Evolutionary conservation across 1,140 invertebrate species (phyloP).

Genomic region (Drosophila erecta): DNA sequence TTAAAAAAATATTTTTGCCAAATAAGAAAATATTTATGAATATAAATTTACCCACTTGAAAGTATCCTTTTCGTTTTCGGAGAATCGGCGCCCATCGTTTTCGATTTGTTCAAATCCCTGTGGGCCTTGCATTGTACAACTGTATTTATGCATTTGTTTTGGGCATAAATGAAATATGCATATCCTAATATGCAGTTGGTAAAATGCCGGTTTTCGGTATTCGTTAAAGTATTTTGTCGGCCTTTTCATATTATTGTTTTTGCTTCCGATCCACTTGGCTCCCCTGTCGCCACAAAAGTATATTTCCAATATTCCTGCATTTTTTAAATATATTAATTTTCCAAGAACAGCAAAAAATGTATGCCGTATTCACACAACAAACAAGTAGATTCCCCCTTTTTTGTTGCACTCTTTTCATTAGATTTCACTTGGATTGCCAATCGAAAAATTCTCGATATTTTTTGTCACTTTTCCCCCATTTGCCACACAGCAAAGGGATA

Average conservation of each 20-base stretch:
- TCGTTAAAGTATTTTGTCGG: constrained; percentile 68
- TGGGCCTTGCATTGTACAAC: constrained; percentile 13
- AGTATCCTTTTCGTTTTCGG: not conserved
- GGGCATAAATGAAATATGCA: constrained; percentile 70
- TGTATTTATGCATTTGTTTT: constrained; percentile 41
- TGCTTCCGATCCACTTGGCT: not conserved
- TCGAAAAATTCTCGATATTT: not conserved
- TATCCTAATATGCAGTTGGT: constrained; percentile 69
- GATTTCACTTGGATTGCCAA: constrained; percentile 37
- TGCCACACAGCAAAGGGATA: constrained; percentile 12
- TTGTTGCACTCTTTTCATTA: constrained; percentile 27
- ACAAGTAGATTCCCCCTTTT: constrained; percentile 11
- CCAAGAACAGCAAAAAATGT: constrained; percentile 9
- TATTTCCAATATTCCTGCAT: constrained; percentile 37
- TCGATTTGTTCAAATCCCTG: not conserved
- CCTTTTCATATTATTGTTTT: constrained; percentile 56
- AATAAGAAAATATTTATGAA: not conserved
- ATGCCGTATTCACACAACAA: constrained; percentile 9
- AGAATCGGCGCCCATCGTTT: constrained; percentile 16
- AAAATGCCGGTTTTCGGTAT: constrained; percentile 70
- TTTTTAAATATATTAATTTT: constrained; percentile 60
- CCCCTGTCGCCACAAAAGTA: not conserved
- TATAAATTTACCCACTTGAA: too few species aligned
- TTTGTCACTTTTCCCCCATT: not conserved
- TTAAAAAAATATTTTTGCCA: not conserved